phyloP scores from a whole-genome alignment of 2,113 vertebrate species.

The Lota lota region DNA sequence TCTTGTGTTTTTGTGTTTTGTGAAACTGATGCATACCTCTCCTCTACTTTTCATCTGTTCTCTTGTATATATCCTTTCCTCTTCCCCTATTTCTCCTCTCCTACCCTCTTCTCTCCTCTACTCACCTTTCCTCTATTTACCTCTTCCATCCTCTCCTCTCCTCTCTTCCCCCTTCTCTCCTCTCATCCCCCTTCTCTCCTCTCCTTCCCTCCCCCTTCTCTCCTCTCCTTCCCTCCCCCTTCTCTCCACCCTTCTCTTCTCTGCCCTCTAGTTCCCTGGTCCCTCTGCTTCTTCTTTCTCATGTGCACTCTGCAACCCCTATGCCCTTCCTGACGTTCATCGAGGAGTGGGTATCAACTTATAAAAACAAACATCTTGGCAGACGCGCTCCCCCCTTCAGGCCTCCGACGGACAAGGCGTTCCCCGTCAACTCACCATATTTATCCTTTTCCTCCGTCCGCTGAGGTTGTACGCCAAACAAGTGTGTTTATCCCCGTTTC shows the following conservation, averaged over 20 bases:
- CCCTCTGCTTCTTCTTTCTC: constrained; percentile 5
- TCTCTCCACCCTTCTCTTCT: not conserved
- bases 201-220: no score
- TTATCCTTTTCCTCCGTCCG: constrained; percentile 2
- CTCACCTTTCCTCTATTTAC: not conserved
- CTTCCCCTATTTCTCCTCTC: no score
- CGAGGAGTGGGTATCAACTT: constrained; percentile 11
- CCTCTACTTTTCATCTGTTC: no score
- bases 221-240: no score
- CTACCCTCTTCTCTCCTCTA: not conserved
- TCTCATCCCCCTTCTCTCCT: no score
- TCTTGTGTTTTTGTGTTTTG: no score
- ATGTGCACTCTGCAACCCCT: constrained; percentile 39
- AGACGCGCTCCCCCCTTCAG: constrained; percentile 3
- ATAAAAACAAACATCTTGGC: constrained; percentile 37
- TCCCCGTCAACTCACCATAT: no score
- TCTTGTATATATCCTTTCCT: no score
- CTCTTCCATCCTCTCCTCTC: not conserved
- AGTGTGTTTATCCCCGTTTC: constrained; percentile 44
- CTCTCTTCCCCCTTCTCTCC: no score
- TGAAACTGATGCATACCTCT: no score
- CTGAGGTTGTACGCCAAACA: constrained; percentile 40
- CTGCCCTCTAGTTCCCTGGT: not conserved
- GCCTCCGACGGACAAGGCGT: no score
- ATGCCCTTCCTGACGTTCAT: constrained; percentile 41